Conservation (phyloP, 1,140 invertebrate genomes). For the Cyclina sinensis region DNA sequence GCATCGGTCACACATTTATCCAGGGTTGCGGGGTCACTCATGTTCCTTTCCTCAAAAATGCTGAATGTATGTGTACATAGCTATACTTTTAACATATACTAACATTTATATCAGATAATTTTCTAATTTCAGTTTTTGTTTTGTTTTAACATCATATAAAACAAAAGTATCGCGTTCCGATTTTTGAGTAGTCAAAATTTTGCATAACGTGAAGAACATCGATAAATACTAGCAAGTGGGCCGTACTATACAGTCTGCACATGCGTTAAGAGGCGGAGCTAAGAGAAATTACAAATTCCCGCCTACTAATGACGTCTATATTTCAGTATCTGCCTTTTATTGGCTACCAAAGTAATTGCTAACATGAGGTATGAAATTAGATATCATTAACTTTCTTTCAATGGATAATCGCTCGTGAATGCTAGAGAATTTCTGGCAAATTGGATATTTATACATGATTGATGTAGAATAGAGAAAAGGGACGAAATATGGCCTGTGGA, state of each 20-base stretch:
- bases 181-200: slow-evolving; percentile 26
- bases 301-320: slow-evolving; percentile 35
- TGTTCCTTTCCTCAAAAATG: too few species aligned
- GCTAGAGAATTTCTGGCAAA: slow-evolving; percentile 66
- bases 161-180: slow-evolving; percentile 16
- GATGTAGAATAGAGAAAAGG: slow-evolving; percentile 37
- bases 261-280: slow-evolving; percentile 44
- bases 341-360: slow-evolving; percentile 57
- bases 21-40: background rate
- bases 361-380: slow-evolving; percentile 66
- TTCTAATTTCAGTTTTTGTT: background rate
- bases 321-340: slow-evolving; percentile 20
- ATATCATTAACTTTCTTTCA: slow-evolving; percentile 68
- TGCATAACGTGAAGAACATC: background rate
- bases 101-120: too few species aligned
- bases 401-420: slow-evolving; percentile 65
- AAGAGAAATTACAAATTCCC: background rate
- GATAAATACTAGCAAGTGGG: background rate
- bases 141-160: background rate
- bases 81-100: too few species aligned
- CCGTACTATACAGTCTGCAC: background rate
- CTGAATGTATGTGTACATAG: too few species aligned
- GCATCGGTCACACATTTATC: background rate
- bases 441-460: slow-evolving; percentile 68
- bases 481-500: slow-evolving; percentile 26